Conservation (phyloP, 2,888 invertebrate species). For the Creontiades dilutus region DNA sequence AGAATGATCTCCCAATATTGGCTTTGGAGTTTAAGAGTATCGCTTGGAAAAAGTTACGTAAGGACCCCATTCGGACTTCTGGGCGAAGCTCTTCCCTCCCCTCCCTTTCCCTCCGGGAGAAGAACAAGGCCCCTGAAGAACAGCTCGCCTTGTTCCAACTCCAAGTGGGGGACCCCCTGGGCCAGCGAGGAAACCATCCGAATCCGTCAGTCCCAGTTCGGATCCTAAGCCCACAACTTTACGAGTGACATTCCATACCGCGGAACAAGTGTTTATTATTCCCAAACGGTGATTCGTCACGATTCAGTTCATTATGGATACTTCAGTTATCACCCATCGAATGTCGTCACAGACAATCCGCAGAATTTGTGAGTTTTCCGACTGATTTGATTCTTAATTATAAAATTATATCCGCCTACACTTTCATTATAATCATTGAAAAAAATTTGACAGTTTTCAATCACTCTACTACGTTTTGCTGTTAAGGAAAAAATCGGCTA, state of each 20-base stretch:
- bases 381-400: no score
- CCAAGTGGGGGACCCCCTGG: background rate
- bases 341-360: background rate
- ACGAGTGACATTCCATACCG: background rate
- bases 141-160: slow-evolving; percentile 43
- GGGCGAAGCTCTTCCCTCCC: background rate
- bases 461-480: no score
- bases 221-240: background rate
- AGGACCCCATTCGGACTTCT: slow-evolving; percentile 35
- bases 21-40: slow-evolving; percentile 64
- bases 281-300: background rate
- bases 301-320: background rate
- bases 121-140: slow-evolving; percentile 40
- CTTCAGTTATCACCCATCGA: background rate
- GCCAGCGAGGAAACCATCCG: slow-evolving; percentile 17
- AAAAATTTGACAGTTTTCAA: no score
- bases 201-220: slow-evolving; percentile 51
- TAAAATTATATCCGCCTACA: no score
- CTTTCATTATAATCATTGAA: no score
- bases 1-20: slow-evolving; percentile 69
- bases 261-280: background rate
- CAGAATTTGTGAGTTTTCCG: background rate
- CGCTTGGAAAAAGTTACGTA: slow-evolving; percentile 62
- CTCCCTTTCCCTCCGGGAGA: background rate
- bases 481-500: no score